Conservation (phyloP, 2,888 invertebrate genomes). For the Melitaea athalia region DNA sequence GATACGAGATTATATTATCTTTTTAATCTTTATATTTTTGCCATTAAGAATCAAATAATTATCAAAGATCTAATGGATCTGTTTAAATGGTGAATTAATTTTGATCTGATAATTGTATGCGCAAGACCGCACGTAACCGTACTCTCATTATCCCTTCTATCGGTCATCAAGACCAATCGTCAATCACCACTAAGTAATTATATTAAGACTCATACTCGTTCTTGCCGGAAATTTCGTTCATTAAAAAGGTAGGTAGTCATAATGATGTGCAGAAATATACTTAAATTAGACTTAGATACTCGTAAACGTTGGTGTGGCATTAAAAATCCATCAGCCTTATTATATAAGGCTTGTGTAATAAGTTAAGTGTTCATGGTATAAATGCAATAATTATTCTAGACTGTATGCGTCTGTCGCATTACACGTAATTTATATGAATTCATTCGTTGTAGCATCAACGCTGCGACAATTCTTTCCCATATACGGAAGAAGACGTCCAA, state of each 20-base stretch:
- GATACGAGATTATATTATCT: background rate
- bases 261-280: conserved; percentile 6
- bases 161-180: conserved; percentile 13
- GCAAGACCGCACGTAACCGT: conserved; percentile 6
- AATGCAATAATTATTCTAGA: conserved; percentile 23
- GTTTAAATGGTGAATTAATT: background rate
- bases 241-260: background rate
- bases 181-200: background rate
- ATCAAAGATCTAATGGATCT: background rate
- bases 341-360: background rate
- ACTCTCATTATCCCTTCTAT: conserved; percentile 20
- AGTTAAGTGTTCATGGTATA: conserved; percentile 8
- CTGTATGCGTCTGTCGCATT: conserved; percentile 17
- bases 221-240: background rate
- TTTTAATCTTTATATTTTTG: background rate
- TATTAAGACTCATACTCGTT: background rate
- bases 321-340: background rate
- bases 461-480: conserved; percentile 30
- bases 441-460: conserved; percentile 16
- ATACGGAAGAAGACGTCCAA: conserved; percentile 32
- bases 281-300: conserved; percentile 1
- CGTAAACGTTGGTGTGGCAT: background rate
- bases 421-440: conserved; percentile 29
- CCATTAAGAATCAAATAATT: background rate
- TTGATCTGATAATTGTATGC: conserved; percentile 14